Percentiles rank a stretch among this genome's conserved stretches.
phyloP scores from a whole-genome alignment of 2,888 invertebrate genomes.

The Diarsia dahlii region DNA sequence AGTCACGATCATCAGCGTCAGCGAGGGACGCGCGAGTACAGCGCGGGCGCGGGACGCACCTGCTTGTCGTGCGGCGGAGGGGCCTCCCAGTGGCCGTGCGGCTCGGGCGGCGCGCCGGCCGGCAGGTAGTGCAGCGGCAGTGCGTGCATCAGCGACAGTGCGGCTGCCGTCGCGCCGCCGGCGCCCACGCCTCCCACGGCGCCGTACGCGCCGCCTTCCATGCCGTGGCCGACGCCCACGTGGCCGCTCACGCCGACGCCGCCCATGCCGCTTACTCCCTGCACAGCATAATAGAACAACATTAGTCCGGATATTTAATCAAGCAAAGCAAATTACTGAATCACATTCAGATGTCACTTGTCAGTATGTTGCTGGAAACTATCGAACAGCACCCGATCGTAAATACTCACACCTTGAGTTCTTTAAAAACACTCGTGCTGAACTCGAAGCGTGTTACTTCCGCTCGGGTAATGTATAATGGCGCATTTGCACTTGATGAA shows the following conservation, averaged over 20 bases:
- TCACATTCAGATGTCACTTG: not conserved
- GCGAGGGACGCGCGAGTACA: not conserved
- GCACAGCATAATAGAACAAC: constrained; percentile 3
- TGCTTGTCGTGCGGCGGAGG: constrained; percentile 82
- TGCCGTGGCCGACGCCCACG: constrained; percentile 59
- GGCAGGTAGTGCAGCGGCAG: constrained; percentile 88
- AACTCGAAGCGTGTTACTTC: not conserved
- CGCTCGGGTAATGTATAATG: not conserved
- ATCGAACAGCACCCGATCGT: not conserved
- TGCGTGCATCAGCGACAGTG: constrained; percentile 86
- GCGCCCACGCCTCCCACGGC: constrained; percentile 50
- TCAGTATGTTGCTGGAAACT: not conserved
- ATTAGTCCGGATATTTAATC: not conserved
- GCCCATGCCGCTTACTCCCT: constrained; percentile 74
- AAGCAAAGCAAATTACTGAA: not conserved
- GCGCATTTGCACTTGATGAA: not conserved
- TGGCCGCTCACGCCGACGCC: constrained; percentile 60
- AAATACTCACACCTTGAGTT: no score
- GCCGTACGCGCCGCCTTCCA: constrained; percentile 63
- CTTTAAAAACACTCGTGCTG: not conserved
- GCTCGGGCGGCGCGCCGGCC: constrained; percentile 76
- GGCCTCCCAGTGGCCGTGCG: constrained; percentile 81
- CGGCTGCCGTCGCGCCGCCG: constrained; percentile 74
- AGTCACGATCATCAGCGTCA: constrained; percentile 24
- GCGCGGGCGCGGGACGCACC: constrained; percentile 64